Evolutionary conservation across 2,888 invertebrate genomes (phyloP), one percentile per base, ranked within the genome.

Genomic region (Taphrorychus bicolor): DNA sequence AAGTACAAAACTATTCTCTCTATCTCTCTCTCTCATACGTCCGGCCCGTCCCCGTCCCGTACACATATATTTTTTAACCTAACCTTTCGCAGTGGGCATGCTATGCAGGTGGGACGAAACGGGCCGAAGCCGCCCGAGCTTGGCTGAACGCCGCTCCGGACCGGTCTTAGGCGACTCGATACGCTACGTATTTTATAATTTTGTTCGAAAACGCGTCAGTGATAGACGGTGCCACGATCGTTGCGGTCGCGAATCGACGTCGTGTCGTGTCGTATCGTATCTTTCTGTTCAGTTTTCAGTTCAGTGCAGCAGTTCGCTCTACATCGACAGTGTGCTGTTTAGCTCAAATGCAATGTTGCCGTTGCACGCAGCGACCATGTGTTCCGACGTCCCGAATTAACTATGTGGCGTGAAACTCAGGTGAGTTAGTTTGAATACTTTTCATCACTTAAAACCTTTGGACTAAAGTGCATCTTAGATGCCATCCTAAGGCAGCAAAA

Each of bases 71-170:
- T 68, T 68, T 71, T 59, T 57, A 73, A 80, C 80, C 78, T 81
- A 80, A 81, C 82, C 80, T 81, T 81, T 81, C 76, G 73, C 73
- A 74, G 54, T 74, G 73, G 76, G 78, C 78, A 77, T 82, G 82
- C 83, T 83, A 83, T 84, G 85, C 85, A 85, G 85, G 85, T 85
- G 85, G 85, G 82, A 82, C 53, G 67, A 71, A 66, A 9, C 9
- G 16, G 5, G 1, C 53, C 85, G 85, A 82, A 73, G 73, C 70
- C 17, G 1, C 45, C 74, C 84, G 85, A 83, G 66, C 73, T 48
- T 62, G 41, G 57, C 76, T 82, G 81, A 81, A 61, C 59, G 59
- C 56, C 71, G 67, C 75, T 59, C 51, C 7, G 76, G 81, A 82
- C 82, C 80, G 82, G 82, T 81, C 81, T 80, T 76, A 53, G 54